Evolutionary conservation across 2,113 vertebrate genomes (phyloP).

Genomic region (Orientallactaga bullata): DNA sequence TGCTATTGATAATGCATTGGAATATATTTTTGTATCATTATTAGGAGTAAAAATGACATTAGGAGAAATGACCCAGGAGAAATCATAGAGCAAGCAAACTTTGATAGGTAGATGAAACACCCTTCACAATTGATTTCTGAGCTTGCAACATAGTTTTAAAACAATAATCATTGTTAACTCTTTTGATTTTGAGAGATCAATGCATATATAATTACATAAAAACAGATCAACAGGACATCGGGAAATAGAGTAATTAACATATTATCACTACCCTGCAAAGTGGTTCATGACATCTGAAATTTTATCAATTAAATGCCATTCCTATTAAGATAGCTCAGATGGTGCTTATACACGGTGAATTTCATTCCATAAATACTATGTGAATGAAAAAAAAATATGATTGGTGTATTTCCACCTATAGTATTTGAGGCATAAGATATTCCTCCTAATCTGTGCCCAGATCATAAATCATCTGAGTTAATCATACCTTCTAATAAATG

Average conservation of each 20-base stretch:
- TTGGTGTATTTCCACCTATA: neutral
- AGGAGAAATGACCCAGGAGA: neutral
- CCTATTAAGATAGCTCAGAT: constrained; percentile 31
- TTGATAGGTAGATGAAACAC: neutral
- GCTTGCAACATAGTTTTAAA: neutral
- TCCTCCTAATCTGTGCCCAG: neutral
- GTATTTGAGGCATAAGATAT: neutral
- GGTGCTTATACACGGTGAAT: neutral
- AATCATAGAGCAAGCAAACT: neutral
- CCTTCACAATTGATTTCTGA: neutral
- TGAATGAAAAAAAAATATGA: neutral
- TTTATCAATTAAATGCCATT: neutral
- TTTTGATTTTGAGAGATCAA: neutral
- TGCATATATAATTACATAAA: neutral
- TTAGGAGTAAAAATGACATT: neutral
- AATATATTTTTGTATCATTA: neutral
- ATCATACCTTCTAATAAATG: neutral
- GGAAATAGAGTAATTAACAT: neutral
- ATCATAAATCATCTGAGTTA: neutral
- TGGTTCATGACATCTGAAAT: neutral
- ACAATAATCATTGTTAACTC: neutral
- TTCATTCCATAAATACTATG: neutral
- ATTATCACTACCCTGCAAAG: neutral
- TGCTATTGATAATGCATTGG: neutral
- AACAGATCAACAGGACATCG: neutral